Evolutionary conservation across 2,113 vertebrate genomes (phyloP), one percentile per base, ranked within the genome.

Genomic region (Zosterops lateralis): DNA sequence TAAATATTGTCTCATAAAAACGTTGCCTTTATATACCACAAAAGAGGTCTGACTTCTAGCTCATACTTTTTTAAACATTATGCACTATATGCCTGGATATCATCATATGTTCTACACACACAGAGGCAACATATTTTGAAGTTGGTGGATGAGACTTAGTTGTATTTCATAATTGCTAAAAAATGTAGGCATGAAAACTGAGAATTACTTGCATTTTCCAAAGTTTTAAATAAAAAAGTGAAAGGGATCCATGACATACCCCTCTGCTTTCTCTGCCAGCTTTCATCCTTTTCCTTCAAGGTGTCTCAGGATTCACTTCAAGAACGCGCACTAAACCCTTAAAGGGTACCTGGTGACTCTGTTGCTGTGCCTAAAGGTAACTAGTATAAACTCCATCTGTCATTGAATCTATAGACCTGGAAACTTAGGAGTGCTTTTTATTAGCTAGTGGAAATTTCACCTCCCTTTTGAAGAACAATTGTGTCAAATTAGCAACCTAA

Each of bases 71-170:
- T 78, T 17, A 54, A 75, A 54, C 6, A 22, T 26, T 67, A 22
- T 31, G 12, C 36, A 44, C 14, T 47, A 1, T 25, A 61, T 28
- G 5, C 3, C 6, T 50, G 14, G 34, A 12, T 61, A 32, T 61
- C 8, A 5, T 65, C 6, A 29, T 31, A 66, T 32, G 9, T 19
- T 74, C 12, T 71, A 53, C 5, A 44, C 3, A 48, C 4, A 42
- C 0, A 22, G 12, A 62, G 8, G 3, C 9, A 74, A 32, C 0
- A 4, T 21, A 61, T 50, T 40, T 36, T 74, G 3, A 77, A 38
- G 5, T 13, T 79, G 3, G 4, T 48, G 10, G 6, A 34, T 38
- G 13, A 54, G 6, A 32, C 71, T 74, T 67, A 40, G 20, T 3
- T 57, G 5, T 67, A 65, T 64, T 71, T 81, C 25, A 19, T 10